Conservation (phyloP, 2,888 invertebrate genomes). For the Ecdyonurus torrentis region DNA sequence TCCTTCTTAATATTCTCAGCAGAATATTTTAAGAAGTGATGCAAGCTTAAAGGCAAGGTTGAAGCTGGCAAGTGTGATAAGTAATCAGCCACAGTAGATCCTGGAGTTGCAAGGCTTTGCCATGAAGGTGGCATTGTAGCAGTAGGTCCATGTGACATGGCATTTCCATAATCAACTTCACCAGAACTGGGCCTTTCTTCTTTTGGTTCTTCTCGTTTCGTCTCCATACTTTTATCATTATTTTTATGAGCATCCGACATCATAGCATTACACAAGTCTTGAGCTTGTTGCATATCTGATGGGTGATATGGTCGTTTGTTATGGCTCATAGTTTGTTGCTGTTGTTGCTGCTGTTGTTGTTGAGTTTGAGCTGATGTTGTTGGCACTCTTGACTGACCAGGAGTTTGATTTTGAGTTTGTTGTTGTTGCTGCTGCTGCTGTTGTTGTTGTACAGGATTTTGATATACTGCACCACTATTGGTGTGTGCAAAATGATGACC, state of each 20-base stretch:
- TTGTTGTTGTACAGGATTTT: conserved; percentile 15
- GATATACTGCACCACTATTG: conserved; percentile 13
- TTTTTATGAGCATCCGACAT: conserved; percentile 11
- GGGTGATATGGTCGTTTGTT: conserved; percentile 1
- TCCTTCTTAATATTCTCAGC: conserved; percentile 60
- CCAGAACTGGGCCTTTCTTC: conserved; percentile 14
- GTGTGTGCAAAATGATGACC: conserved; percentile 9
- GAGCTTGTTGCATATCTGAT: conserved; percentile 11
- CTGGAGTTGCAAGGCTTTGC: conserved; percentile 52
- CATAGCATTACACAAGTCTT: conserved; percentile 15
- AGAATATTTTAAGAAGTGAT: conserved; percentile 71
- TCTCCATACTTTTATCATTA: conserved; percentile 12
- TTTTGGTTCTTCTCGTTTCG: conserved; percentile 13
- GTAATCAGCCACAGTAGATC: conserved; percentile 71
- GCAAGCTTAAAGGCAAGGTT: conserved; percentile 56
- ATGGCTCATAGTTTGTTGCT: conserved; percentile 30
- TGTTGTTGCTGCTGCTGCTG: conserved; percentile 7
- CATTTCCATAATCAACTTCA: conserved; percentile 14
- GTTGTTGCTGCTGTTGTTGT: conserved; percentile 23
- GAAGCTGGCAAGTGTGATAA: conserved; percentile 60
- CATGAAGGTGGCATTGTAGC: conserved; percentile 41
- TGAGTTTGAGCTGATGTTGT: conserved; percentile 25
- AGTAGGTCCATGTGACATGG: conserved; percentile 13
- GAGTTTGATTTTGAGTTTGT: conserved; percentile 12
- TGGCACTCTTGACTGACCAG: conserved; percentile 21